Evolutionary conservation across 1,140 invertebrate species (phyloP), one percentile per base, ranked within the genome.

Genomic region (Sitodiplosis mosellana): DNA sequence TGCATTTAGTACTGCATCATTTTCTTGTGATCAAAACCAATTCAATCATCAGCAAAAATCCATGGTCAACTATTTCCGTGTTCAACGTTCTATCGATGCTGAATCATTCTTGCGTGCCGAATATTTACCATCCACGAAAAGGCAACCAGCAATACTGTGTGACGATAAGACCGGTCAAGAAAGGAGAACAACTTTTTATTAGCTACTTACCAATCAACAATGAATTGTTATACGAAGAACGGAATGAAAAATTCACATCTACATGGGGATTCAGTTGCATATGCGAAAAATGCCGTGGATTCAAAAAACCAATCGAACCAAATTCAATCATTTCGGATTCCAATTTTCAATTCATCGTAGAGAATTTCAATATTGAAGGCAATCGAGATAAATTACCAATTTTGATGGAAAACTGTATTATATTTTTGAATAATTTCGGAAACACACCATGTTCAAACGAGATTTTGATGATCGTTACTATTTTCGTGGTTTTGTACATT

Each of bases 81-180:
- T n/a, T 18, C 14, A 15, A 15, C 6, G 12, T 40, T 3, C 3
- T 40, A 14, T 47, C 46, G 14, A 15, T 47, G 19, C 14, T 47
- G 33, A 47, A 47, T 40, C 46, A 47, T 37, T 47, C 46, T 3
- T 40, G 37, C 14, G 6, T 14, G 12, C 37, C 37, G 17, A 40
- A 40, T 18, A 6, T 40, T 4, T 18, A 40, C 12, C 14, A 40
- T 40, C 17, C 14, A 6, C 14, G 14, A 18, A 18, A 15, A 15
- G 14, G 37, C 4, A n/a, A 40, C 3, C 14, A 40, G 14, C 14
- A 18, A 40, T 40, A 18, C 12, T 15, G 37, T 18, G 37, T 40
- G 37, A 40, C 37, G 5, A 40, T 40, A 3, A n/a, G 37, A 15
- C 37, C 37, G 12, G 12, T 40, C 12, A 40, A 40, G 17, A 40